A percentile compares a stretch with the other conserved stretches of the same genome.
phyloP scores from a whole-genome alignment of 2,888 invertebrate genomes.

The Imbricaverruca yamaguchii region DNA sequence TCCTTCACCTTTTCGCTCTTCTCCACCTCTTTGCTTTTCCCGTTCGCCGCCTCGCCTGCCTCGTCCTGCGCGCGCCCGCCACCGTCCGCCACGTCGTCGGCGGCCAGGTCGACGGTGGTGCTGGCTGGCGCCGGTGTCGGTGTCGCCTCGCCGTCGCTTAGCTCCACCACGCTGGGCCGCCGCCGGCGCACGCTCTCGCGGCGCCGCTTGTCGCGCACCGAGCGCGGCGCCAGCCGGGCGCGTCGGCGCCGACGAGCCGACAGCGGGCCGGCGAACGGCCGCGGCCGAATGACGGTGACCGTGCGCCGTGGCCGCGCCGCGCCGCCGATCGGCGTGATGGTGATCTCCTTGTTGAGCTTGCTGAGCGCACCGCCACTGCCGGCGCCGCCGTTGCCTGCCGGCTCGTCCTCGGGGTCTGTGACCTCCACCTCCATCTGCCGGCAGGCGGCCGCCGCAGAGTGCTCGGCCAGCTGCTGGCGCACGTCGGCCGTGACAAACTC shows the following conservation, averaged over 20 bases:
- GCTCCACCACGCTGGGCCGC: constrained; percentile 2
- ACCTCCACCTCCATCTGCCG: constrained; percentile 13
- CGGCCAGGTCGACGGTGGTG: background rate
- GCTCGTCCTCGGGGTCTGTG: constrained; percentile 3
- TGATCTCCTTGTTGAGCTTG: constrained; percentile 32
- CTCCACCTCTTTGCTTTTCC: background rate
- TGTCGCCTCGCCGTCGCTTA: background rate
- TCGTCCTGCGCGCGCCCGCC: background rate
- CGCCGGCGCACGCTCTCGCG: background rate
- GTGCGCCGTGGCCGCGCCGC: constrained; percentile 28
- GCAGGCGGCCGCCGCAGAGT: background rate
- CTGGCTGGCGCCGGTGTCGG: background rate
- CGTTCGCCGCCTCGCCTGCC: background rate
- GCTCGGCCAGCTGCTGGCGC: background rate
- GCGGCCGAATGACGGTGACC: background rate
- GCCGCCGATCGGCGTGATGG: constrained; percentile 33
- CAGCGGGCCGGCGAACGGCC: background rate
- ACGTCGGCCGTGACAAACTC: constrained; percentile 13
- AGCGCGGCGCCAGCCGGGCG: constrained; percentile 15
- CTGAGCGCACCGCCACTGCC: background rate
- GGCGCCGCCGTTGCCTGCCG: background rate
- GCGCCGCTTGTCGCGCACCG: background rate
- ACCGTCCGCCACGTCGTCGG: background rate
- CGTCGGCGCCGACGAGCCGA: background rate
- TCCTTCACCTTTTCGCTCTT: background rate